Percentiles rank a stretch among this genome's conserved stretches.
phyloP scores from a whole-genome alignment of 2,888 invertebrate genomes.

The Octonoba sinensis region DNA sequence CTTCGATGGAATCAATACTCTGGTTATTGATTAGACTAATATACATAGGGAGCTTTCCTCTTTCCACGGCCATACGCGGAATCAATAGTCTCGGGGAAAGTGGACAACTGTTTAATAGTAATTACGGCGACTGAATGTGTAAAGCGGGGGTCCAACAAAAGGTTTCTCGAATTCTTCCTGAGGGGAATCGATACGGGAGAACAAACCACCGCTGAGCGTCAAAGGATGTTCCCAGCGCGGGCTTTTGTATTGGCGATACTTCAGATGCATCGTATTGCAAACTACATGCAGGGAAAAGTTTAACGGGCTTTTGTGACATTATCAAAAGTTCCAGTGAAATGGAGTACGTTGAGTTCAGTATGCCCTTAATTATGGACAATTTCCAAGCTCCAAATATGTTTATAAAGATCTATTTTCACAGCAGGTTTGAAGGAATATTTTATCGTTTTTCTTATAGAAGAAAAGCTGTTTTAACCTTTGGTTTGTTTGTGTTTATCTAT shows the following conservation, averaged over 20 bases:
- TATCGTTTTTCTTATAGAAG: too few species aligned
- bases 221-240: conserved; percentile 12
- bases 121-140: conserved; percentile 41
- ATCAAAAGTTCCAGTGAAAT: too few species aligned
- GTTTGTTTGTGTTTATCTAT: too few species aligned
- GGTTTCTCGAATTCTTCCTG: conserved; percentile 25
- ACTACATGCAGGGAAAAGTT: conserved; percentile 14
- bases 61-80: conserved; percentile 21
- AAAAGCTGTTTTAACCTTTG: too few species aligned
- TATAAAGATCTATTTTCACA: too few species aligned
- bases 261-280: conserved; percentile 14
- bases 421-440: too few species aligned
- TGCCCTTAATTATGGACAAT: too few species aligned
- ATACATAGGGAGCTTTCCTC: conserved; percentile 5
- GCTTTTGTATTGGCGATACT: conserved; percentile 10
- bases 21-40: conserved; percentile 24
- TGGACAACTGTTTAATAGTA: conserved; percentile 61
- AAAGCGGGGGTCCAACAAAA: conserved; percentile 41
- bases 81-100: conserved; percentile 58
- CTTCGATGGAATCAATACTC: conserved; percentile 26
- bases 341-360: too few species aligned
- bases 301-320: background rate
- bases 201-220: background rate
- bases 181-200: conserved; percentile 26
- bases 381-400: too few species aligned